These are phyloP conservation scores for Otocyon megalotis DNA, from an alignment of 2,113 vertebrate species.

Conservation along the genomic window DNA sequence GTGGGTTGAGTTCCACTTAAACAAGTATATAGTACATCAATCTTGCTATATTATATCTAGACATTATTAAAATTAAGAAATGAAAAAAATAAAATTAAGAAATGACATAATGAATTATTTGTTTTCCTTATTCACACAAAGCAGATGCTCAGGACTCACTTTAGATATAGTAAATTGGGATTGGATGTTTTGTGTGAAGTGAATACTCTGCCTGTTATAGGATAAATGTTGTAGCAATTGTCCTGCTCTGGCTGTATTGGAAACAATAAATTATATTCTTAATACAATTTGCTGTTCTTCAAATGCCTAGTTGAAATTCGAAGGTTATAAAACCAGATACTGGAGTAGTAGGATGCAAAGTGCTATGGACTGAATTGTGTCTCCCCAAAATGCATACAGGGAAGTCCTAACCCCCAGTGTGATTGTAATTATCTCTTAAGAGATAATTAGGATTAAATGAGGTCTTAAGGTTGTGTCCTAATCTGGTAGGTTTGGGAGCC, in stretches of 20 bases:
- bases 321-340: neutral
- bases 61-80: conserved; percentile 7
- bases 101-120: neutral
- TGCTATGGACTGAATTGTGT: neutral
- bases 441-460: neutral
- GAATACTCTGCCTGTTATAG: neutral
- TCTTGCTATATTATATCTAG: neutral
- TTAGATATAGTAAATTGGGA: neutral
- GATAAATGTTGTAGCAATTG: neutral
- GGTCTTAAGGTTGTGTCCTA: neutral
- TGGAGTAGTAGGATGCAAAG: neutral
- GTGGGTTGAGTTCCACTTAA: neutral
- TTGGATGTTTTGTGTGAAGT: neutral
- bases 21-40: neutral
- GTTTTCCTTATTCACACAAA: conserved; percentile 34
- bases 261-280: neutral
- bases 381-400: neutral
- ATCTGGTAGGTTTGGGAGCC: neutral
- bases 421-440: neutral
- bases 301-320: neutral
- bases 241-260: neutral
- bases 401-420: neutral
- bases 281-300: neutral
- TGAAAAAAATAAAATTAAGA: conserved; percentile 2
- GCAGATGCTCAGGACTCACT: neutral